Evolutionary conservation across 2,797 vertebrate genomes (phyloP).

Genomic region (Rhinoraja longicauda): DNA sequence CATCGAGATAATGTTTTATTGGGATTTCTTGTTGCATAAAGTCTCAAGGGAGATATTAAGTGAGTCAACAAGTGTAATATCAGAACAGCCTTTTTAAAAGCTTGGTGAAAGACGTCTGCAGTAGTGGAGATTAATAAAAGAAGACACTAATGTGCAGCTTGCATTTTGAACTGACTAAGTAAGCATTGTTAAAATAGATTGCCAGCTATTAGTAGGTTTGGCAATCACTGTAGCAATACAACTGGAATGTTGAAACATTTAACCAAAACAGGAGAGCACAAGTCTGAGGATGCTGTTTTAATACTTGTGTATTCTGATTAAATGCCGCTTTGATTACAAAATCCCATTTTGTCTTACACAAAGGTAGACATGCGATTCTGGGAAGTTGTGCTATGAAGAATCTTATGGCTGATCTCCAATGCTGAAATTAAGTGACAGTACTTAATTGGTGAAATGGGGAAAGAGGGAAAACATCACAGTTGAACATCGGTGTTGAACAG

Average conservation of each 20-base stretch:
- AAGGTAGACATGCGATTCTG: neutral
- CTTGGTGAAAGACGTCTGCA: neutral
- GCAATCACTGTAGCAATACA: neutral
- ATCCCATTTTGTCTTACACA: neutral
- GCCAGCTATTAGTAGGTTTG: conserved; percentile 3
- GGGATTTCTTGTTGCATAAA: too few species aligned
- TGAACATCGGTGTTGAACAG: too few species aligned
- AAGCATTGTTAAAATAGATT: neutral
- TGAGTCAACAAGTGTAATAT: neutral
- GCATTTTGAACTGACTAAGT: neutral
- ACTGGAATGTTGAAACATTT: neutral
- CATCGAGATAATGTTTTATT: neutral
- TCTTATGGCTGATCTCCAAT: too few species aligned
- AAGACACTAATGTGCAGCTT: neutral
- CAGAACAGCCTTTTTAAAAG: neutral
- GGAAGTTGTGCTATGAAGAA: neutral
- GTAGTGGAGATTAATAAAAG: neutral
- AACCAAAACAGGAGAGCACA: conserved; percentile 7
- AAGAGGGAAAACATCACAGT: too few species aligned
- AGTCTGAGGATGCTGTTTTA: conserved; percentile 10
- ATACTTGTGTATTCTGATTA: neutral
- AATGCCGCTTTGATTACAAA: neutral
- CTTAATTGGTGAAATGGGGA: too few species aligned
- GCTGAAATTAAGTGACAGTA: neutral
- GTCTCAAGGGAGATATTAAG: neutral